Conservation (phyloP, 2,797 vertebrate species). For the Octomys mimax region DNA sequence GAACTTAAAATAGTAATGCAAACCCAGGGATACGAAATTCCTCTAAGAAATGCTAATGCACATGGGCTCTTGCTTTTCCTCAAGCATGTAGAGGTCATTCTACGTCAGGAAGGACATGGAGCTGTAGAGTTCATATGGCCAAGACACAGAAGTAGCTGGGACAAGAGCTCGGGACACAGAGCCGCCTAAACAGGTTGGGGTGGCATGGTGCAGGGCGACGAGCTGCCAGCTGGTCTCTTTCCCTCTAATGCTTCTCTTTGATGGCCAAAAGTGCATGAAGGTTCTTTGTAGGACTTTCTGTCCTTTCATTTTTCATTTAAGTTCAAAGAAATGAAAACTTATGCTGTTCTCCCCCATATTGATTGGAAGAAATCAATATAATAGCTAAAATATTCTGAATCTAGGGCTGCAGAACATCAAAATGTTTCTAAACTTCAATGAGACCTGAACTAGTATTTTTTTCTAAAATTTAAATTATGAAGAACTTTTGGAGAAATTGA, state of each 20-base stretch:
- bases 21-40: background rate
- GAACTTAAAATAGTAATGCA: background rate
- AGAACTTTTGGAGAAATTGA: background rate
- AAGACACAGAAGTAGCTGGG: background rate
- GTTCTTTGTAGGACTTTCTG: background rate
- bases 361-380: slow-evolving; percentile 26
- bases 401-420: background rate
- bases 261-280: background rate
- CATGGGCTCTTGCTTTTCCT: background rate
- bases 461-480: slow-evolving; percentile 11
- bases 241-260: background rate
- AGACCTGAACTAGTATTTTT: background rate
- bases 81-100: background rate
- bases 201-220: background rate
- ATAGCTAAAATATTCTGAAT: slow-evolving; percentile 43
- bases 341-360: background rate
- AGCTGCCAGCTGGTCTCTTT: background rate
- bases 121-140: background rate
- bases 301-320: slow-evolving; percentile 27
- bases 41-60: background rate
- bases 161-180: background rate
- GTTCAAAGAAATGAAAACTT: slow-evolving; percentile 54
- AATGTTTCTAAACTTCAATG: background rate
- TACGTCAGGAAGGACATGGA: background rate
- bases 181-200: background rate